Conservation (phyloP, 2,797 vertebrate genomes). For the Adrianichthys oophorus region DNA sequence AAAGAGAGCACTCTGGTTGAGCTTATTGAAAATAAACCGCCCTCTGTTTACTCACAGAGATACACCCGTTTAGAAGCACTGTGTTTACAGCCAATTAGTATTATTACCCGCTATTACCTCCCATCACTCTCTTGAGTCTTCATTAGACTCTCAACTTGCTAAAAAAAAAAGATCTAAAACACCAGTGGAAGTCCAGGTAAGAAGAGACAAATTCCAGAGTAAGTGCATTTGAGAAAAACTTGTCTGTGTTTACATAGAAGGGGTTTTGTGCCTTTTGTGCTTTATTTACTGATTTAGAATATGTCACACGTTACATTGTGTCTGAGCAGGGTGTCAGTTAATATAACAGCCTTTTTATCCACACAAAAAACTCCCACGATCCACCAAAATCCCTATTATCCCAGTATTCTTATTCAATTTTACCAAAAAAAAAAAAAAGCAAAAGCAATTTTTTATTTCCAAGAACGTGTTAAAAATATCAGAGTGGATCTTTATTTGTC, state of each 20-base stretch:
- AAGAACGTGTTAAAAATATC: no score
- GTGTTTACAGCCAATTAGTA: slow-evolving; percentile 70
- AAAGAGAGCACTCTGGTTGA: slow-evolving; percentile 59
- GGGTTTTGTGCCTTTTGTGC: slow-evolving; percentile 9
- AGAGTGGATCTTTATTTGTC: no score
- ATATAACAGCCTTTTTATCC: no score
- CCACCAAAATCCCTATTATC: no score
- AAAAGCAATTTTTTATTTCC: no score
- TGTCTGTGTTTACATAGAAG: neutral
- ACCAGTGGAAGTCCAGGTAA: neutral
- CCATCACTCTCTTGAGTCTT: slow-evolving; percentile 47
- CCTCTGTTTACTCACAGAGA: slow-evolving; percentile 71
- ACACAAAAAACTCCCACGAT: neutral
- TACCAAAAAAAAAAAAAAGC: no score
- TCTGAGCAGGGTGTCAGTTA: slow-evolving; percentile 13
- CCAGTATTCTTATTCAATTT: no score
- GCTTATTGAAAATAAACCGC: slow-evolving; percentile 68
- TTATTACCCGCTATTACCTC: slow-evolving; percentile 67
- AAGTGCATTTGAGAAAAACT: no score
- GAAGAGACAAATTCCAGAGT: slow-evolving; percentile 1
- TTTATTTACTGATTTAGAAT: slow-evolving; percentile 31
- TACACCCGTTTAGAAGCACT: slow-evolving; percentile 61
- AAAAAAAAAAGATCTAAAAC: slow-evolving; percentile 36
- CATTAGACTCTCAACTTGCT: slow-evolving; percentile 52
- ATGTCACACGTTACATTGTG: slow-evolving; percentile 31